Conservation (phyloP, 2,113 vertebrate genomes). For the Ia io region DNA sequence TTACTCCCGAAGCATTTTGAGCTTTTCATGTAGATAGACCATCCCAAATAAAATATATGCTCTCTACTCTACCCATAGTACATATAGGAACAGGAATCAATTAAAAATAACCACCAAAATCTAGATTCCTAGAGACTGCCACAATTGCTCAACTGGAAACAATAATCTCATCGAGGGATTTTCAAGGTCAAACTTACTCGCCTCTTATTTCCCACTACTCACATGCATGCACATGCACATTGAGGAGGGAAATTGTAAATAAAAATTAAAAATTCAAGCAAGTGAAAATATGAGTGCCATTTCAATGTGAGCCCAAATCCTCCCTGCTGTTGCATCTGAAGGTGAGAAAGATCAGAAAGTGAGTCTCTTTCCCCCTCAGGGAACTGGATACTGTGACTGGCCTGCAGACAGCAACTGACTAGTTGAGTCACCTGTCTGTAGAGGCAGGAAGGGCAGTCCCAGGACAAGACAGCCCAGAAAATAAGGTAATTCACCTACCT, state of each 20-base stretch:
- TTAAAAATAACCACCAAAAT: background rate
- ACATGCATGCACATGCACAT: background rate
- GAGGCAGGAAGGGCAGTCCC: background rate
- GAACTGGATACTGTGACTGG: fast-evolving
- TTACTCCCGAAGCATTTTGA: background rate
- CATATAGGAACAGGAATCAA: background rate
- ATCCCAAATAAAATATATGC: background rate
- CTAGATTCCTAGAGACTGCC: background rate
- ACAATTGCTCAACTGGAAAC: background rate
- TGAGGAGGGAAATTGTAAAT: background rate
- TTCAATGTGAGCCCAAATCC: background rate
- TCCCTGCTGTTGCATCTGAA: background rate
- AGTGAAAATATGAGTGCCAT: background rate
- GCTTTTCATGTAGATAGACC: background rate
- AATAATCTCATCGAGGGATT: background rate
- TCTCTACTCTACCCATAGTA: no score
- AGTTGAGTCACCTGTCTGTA: no score
- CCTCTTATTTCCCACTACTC: background rate
- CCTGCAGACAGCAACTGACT: background rate
- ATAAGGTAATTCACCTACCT: fast-evolving
- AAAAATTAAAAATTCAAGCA: background rate
- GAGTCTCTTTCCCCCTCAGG: background rate
- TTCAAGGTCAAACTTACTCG: background rate
- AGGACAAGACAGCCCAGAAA: background rate
- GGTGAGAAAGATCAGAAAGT: background rate